Base-by-base conservation (phyloP, 2,888 invertebrate genomes). In the Fragum whitleyi region DNA sequence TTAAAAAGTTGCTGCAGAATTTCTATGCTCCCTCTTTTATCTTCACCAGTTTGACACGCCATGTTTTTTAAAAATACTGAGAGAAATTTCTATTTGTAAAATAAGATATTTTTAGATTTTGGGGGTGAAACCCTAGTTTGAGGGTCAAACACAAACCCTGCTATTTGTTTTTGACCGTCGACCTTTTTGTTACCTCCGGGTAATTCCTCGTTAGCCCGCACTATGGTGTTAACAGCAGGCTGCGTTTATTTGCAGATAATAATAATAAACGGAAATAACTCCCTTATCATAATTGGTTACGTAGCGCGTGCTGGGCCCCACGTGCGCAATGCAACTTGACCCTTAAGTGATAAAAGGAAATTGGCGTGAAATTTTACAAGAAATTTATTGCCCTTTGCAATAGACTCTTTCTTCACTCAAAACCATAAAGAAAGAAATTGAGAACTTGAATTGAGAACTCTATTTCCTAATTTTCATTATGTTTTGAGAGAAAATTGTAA, bases 291-390 rank as follows among this genome's bases (percentile, higher is more conserved):
- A 80, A 80, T 77, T 74, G 69, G 62, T 80, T 80, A 57, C 76
- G 61, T 74, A 71, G 75, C 79, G 74, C 79, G 79, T 80, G 83
- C 72, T 29, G 55, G 16, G 61, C 32, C 42, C 72, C 74, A 70
- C 74, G 65, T 68, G 79, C 67, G 55, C 51, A 62, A 62, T 62
- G 74, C 76, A 47, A 67, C 73, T 62, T 81, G 84, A 81, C 84
- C 84, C 77, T n/a, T 57, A n/a, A 14, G 47, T 32, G 59, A 53
- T 79, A 67, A 79, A 79, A 65, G 55, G 78, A 81, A 84, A 84
- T 84, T 84, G 79, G 84, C 84, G 84, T 84, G 81, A 74, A 84
- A 80, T 79, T 84, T 84, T 83, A 83, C 80, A 68, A 28, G 71
- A 29, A n/a, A 70, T 74, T 53, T 70, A 79, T 47, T 75, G 75